These are phyloP conservation scores for Chelidonichthys spinosus DNA, from an alignment of 2,797 vertebrate genomes.

Conservation along the genomic window DNA sequence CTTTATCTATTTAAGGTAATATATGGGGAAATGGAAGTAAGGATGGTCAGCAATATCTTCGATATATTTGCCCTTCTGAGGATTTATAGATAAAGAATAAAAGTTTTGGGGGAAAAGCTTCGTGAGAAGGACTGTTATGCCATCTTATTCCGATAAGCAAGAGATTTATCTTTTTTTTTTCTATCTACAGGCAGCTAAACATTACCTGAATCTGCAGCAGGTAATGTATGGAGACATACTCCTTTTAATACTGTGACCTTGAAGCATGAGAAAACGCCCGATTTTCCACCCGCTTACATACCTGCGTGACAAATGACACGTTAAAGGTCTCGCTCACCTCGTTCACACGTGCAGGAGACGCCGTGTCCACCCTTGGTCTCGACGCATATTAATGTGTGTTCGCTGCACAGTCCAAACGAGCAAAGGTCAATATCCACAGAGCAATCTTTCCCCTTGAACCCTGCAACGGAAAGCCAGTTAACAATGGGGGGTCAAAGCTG, in stretches of 20 bases:
- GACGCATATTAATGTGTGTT: conserved; percentile 70
- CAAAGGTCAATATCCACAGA: conserved; percentile 79
- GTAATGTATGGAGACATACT: conserved; percentile 1
- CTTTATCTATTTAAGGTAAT: no score
- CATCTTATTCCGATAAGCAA: neutral
- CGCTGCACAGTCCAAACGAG: conserved; percentile 73
- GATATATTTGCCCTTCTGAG: no score
- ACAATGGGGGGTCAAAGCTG: conserved; percentile 8
- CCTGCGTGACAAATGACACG: neutral
- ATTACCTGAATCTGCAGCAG: neutral
- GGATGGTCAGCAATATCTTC: no score
- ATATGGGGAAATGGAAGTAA: no score
- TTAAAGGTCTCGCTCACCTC: conserved; percentile 64
- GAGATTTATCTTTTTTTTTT: neutral
- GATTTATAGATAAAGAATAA: no score
- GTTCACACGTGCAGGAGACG: conserved; percentile 73
- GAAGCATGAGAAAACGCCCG: neutral
- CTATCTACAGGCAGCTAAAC: neutral
- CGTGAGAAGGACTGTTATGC: neutral
- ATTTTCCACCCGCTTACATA: conserved; percentile 3
- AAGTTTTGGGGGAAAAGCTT: neutral
- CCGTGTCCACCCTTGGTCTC: conserved; percentile 74
- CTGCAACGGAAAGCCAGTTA: conserved; percentile 53
- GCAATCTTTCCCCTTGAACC: conserved; percentile 79
- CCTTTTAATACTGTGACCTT: conserved; percentile 3